Conservation (phyloP, 1,140 invertebrate species). For the Cepaea nemoralis region DNA sequence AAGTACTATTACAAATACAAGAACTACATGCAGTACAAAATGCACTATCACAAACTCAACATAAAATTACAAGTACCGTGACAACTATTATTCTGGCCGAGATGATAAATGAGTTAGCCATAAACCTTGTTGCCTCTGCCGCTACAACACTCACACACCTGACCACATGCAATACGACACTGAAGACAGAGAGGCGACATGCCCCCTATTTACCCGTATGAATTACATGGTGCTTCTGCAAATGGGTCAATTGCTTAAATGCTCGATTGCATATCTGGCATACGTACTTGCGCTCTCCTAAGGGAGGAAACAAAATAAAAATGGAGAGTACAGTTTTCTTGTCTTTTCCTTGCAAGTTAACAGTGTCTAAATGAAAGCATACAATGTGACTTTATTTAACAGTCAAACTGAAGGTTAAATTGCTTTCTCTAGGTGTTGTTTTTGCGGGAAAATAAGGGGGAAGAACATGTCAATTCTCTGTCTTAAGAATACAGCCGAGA, state of each 20-base stretch:
- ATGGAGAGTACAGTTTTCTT: too few relatives aligned
- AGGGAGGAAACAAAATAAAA: conserved; percentile 63
- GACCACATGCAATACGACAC: neutral
- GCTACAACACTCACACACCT: neutral
- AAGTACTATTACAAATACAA: too few relatives aligned
- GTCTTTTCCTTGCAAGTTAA: too few relatives aligned
- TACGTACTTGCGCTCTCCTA: conserved; percentile 56
- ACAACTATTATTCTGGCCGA: neutral
- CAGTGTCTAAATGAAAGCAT: too few relatives aligned
- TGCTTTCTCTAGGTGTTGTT: too few relatives aligned
- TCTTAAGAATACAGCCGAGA: too few relatives aligned
- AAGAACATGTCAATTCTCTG: too few relatives aligned
- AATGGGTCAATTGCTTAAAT: conserved; percentile 98
- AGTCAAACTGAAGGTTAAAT: too few relatives aligned
- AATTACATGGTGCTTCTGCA: conserved; percentile 98
- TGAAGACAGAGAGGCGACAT: neutral
- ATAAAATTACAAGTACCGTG: conserved; percentile 1
- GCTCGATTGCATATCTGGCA: conserved; percentile 98
- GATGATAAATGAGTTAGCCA: neutral
- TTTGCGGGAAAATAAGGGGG: too few relatives aligned
- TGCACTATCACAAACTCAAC: too few relatives aligned
- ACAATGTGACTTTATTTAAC: too few relatives aligned
- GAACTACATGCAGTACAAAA: too few relatives aligned
- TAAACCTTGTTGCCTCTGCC: neutral
- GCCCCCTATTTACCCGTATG: conserved; percentile 80